phyloP scores from a whole-genome alignment of 2,797 vertebrate species.

The Gallinago stenura region DNA sequence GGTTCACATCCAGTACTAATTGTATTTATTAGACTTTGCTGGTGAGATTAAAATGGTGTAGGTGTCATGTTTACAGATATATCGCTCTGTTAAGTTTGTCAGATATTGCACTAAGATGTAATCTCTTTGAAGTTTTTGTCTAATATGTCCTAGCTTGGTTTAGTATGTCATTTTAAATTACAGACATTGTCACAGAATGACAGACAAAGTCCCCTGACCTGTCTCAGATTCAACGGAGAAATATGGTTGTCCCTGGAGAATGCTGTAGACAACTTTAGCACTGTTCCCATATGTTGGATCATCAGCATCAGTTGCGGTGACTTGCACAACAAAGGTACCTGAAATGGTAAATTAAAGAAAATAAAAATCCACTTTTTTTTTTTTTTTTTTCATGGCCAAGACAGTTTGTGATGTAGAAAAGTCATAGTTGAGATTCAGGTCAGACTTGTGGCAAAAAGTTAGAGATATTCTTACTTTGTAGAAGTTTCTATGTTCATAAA shows the following conservation, averaged over 20 bases:
- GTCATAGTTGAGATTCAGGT: neutral
- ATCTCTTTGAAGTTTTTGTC: slow-evolving; percentile 72
- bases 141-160: slow-evolving; percentile 68
- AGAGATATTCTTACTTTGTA: neutral
- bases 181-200: slow-evolving; percentile 50
- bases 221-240: slow-evolving; percentile 87
- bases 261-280: slow-evolving; percentile 86
- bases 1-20: slow-evolving; percentile 50
- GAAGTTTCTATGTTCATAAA: neutral
- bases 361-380: neutral
- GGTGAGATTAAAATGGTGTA: slow-evolving; percentile 73
- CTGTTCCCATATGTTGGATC: slow-evolving; percentile 86
- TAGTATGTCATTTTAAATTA: slow-evolving; percentile 74
- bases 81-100: slow-evolving; percentile 63
- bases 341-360: slow-evolving; percentile 65
- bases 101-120: slow-evolving; percentile 68
- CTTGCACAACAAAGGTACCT: slow-evolving; percentile 86
- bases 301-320: slow-evolving; percentile 84
- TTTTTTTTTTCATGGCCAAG: neutral
- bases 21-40: slow-evolving; percentile 67
- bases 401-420: neutral
- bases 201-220: slow-evolving; percentile 78
- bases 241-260: slow-evolving; percentile 87
- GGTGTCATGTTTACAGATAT: slow-evolving; percentile 71
- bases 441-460: neutral